A percentile compares a stretch with the other conserved stretches of the same genome.
These are phyloP conservation scores for Callospermophilus lateralis DNA, from an alignment of 2,113 vertebrate genomes.

Conservation along the genomic window DNA sequence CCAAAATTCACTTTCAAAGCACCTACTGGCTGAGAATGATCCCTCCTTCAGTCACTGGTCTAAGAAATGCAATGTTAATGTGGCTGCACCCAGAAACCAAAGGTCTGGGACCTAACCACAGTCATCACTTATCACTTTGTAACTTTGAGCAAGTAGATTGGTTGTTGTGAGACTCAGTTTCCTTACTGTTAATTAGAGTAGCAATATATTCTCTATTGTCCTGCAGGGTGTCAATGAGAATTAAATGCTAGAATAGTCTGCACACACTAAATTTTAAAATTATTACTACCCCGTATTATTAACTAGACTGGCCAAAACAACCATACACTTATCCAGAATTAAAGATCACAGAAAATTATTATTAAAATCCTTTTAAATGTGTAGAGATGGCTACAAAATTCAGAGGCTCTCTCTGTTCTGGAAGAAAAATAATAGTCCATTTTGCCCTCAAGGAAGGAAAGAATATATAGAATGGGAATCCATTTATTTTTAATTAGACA, in stretches of 20 bases:
- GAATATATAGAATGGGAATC: not conserved
- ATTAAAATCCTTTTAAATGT: conserved; percentile 19
- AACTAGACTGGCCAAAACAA: not conserved
- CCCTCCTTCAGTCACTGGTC: not conserved
- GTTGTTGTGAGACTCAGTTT: not conserved
- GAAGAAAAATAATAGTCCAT: not conserved
- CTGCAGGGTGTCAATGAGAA: not conserved
- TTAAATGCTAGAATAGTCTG: not conserved
- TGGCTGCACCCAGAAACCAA: not conserved
- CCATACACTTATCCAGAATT: not conserved
- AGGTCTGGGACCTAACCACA: not conserved
- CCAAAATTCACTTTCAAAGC: not conserved
- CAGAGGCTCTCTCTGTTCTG: not conserved
- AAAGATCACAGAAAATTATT: conserved; percentile 15
- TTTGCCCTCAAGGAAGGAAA: not conserved
- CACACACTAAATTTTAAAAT: not conserved
- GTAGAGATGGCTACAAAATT: conserved; percentile 23
- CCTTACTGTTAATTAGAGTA: not conserved
- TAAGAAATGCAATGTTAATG: not conserved
- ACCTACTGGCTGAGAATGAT: not conserved
- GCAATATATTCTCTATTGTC: not conserved
- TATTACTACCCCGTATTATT: not conserved
- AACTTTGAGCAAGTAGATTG: not conserved
- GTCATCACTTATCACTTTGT: not conserved
- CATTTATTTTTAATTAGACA: conserved; percentile 31